phyloP scores from a whole-genome alignment of 2,797 vertebrate genomes.

The Lagorchestes hirsutus region DNA sequence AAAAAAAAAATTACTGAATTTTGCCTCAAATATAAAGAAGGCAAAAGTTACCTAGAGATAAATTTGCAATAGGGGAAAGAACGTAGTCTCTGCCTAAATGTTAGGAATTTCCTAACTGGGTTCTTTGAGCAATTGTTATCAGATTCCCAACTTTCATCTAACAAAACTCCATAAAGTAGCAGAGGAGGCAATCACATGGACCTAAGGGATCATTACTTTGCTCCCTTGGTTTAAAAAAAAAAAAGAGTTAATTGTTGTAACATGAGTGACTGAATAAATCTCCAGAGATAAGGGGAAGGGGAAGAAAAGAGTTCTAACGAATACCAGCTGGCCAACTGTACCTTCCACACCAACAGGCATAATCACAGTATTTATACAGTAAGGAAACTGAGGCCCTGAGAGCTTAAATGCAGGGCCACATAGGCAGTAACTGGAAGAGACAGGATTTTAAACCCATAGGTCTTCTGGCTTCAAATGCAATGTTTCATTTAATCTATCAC shows the following conservation, averaged over 20 bases:
- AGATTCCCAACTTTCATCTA: not conserved
- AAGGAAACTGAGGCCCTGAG: not conserved
- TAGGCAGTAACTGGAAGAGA: not conserved
- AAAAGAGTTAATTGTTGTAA: not conserved
- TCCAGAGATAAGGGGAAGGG: not conserved
- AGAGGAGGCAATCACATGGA: not conserved
- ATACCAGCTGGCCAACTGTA: not conserved
- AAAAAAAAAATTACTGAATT: not conserved
- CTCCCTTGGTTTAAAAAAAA: not conserved
- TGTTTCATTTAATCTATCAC: not conserved
- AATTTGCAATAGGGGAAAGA: not conserved
- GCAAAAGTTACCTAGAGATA: not conserved
- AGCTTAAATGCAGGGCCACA: not conserved
- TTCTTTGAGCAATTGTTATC: not conserved
- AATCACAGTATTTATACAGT: not conserved
- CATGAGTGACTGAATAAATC: not conserved
- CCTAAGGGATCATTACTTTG: not conserved
- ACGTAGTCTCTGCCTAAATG: not conserved
- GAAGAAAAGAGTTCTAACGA: not conserved
- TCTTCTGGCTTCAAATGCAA: not conserved
- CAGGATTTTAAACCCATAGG: not conserved
- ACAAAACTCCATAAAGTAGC: not conserved
- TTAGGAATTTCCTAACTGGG: not conserved
- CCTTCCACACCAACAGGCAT: not conserved
- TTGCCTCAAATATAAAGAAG: not conserved